Conservation (phyloP, 2,113 vertebrate species). For the Meles meles region DNA sequence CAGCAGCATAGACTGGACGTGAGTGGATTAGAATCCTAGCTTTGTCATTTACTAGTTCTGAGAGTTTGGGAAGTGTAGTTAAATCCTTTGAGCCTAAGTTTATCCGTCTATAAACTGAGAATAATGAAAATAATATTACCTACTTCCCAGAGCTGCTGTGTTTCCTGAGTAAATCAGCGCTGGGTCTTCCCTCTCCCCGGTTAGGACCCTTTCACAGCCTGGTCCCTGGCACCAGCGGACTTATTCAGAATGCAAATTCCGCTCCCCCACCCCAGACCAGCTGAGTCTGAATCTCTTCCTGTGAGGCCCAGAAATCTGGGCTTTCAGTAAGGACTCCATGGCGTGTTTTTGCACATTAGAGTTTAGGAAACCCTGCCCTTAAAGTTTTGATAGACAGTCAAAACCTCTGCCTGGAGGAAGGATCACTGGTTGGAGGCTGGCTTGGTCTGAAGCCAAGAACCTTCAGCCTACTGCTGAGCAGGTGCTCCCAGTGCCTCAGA, state of each 20-base stretch:
- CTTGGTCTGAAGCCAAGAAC: constrained; percentile 7
- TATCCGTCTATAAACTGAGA: background rate
- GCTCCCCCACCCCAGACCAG: background rate
- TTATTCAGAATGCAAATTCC: background rate
- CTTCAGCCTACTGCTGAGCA: background rate
- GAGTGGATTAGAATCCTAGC: background rate
- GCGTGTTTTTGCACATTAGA: background rate
- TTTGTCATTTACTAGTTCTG: background rate
- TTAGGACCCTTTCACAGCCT: background rate
- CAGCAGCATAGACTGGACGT: background rate
- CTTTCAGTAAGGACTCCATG: background rate
- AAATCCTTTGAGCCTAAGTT: constrained; percentile 3
- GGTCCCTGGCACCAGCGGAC: background rate
- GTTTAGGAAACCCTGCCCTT: background rate
- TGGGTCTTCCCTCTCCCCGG: background rate
- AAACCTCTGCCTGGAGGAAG: background rate
- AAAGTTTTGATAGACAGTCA: background rate
- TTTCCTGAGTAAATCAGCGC: background rate
- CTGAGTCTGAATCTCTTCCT: background rate
- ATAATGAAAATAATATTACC: background rate
- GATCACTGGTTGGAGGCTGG: background rate
- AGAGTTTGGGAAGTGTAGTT: background rate
- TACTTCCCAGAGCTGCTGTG: background rate
- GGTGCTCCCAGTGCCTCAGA: background rate
- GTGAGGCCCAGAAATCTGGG: background rate